Base-by-base conservation (phyloP, 2,888 invertebrate species). In the Notocelia uddmanniana region DNA sequence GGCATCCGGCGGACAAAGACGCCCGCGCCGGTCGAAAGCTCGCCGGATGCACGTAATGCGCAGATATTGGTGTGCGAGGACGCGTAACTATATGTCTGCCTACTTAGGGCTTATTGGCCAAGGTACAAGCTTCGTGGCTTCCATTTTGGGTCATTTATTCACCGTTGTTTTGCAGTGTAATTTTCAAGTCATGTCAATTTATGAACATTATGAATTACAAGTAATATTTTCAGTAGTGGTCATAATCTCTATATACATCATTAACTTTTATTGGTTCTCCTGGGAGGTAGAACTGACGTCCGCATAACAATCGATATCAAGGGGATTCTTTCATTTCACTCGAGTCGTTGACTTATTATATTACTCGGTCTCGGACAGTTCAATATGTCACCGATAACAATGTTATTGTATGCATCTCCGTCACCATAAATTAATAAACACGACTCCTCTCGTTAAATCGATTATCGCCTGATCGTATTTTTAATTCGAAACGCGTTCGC, bases 1-100 rank as follows among this genome's bases (percentile, higher is more conserved):
- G 91, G 92, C 91, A 91, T 92, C 92, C 93, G 92, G 91, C 86
- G 89, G 88, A 89, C 90, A 89, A 89, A 89, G 84, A 87, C 85
- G 84, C 82, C 71, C 77, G 79, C 80, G 77, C 79, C 82, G 81
- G 87, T 86, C 88, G 88, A 87, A 86, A 88, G 88, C 86, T 80
- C 83, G 81, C 89, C 91, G 92, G 92, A 92, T 91, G 91, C 89
- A 85, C 85, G 89, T 89, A 89, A 90, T 89, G 84, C 83, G 87
- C 87, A 83, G 87, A 88, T 87, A 86, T 89, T 86, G 86, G 83
- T 83, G 83, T 84, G 85, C 84, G 81, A 82, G 81, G 80, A 81
- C 81, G 83, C 84, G 83, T 84, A 86, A 84, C 84, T 87, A 84
- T 83, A 79, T 83, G 78, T 78, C 78, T 81, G 64, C 55, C 60